phyloP scores from a whole-genome alignment of 2,113 vertebrate genomes.

The Epinephelus moara region DNA sequence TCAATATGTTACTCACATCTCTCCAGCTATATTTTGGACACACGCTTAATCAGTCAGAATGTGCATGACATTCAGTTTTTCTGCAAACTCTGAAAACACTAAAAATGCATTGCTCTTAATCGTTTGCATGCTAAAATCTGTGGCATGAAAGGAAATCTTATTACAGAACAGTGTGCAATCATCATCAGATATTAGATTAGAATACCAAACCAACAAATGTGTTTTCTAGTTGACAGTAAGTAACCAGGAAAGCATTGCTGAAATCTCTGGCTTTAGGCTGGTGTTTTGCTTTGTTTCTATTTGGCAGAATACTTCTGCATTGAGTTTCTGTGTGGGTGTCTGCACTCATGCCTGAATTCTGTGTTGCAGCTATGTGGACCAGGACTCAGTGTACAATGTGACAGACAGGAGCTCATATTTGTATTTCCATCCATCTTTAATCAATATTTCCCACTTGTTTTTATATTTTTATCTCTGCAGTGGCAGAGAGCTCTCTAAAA shows the following conservation, averaged over 20 bases:
- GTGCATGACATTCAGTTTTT: slow-evolving; percentile 20
- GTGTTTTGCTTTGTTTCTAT: slow-evolving; percentile 38
- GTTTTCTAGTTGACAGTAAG: slow-evolving; percentile 34
- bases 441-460: background rate
- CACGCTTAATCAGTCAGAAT: slow-evolving; percentile 40
- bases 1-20: slow-evolving; percentile 50
- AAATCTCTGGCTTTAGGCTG: slow-evolving; percentile 34
- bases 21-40: slow-evolving; percentile 26
- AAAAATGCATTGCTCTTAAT: background rate
- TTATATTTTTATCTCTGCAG: background rate
- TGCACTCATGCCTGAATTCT: slow-evolving; percentile 22
- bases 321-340: slow-evolving; percentile 22
- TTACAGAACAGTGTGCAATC: background rate
- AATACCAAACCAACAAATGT: slow-evolving; percentile 26
- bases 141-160: background rate
- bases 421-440: background rate
- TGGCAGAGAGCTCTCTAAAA: background rate
- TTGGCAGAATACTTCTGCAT: slow-evolving; percentile 3
- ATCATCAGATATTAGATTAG: slow-evolving; percentile 5
- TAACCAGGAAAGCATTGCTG: slow-evolving; percentile 24
- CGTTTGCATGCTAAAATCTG: slow-evolving; percentile 20
- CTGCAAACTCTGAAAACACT: background rate
- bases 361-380: slow-evolving; percentile 14
- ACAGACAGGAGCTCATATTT: background rate
- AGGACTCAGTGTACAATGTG: background rate